Evolutionary conservation across 2,888 invertebrate genomes (phyloP).

Genomic region (Sphinx pinastri): DNA sequence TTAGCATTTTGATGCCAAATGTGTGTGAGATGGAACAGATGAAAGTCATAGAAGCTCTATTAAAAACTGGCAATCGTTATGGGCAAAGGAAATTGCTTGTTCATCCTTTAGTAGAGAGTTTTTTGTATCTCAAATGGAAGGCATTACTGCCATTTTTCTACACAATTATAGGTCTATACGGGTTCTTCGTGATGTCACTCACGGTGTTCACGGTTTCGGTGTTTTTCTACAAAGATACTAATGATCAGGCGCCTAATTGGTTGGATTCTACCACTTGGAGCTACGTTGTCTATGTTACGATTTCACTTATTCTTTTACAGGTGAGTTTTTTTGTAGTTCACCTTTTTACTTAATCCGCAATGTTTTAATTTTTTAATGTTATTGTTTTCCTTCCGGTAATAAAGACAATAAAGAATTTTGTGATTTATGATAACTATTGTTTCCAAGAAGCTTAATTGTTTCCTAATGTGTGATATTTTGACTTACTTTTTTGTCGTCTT

Average conservation of each 20-base stretch:
- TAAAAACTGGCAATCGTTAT: constrained; percentile 80
- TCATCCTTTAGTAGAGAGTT: constrained; percentile 84
- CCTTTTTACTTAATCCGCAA: neutral
- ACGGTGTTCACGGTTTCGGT: constrained; percentile 76
- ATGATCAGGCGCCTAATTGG: constrained; percentile 54
- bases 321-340: constrained; percentile 48
- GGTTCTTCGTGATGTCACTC: constrained; percentile 75
- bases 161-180: constrained; percentile 75
- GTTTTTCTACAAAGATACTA: constrained; percentile 74
- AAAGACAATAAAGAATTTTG: no score
- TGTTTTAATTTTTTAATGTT: no score
- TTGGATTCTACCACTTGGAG: constrained; percentile 64
- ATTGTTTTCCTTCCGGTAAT: no score
- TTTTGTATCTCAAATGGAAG: constrained; percentile 83
- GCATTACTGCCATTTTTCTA: constrained; percentile 82
- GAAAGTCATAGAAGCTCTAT: constrained; percentile 80
- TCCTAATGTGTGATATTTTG: no score
- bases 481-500: no score
- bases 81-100: constrained; percentile 76
- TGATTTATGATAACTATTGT: no score
- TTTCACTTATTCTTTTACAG: constrained; percentile 69
- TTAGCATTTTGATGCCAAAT: constrained; percentile 74
- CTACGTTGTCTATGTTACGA: constrained; percentile 65
- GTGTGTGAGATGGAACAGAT: constrained; percentile 78
- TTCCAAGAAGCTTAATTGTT: no score